Conservation (phyloP, 2,888 invertebrate genomes). For the Ophion costatus region DNA sequence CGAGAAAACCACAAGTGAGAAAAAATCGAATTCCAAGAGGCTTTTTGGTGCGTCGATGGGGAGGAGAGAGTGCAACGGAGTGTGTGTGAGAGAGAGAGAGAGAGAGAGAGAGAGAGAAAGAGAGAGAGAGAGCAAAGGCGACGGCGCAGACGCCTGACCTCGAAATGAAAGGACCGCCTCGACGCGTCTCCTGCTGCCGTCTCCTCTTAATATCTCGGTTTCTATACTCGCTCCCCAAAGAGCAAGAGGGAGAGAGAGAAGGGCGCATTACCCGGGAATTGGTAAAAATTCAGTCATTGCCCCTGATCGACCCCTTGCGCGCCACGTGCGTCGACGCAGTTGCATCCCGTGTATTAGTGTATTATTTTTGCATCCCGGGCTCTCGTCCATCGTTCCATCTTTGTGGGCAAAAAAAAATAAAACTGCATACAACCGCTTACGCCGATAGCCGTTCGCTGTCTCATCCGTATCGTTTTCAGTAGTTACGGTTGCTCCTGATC, state of each 20-base stretch:
- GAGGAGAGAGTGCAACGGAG: conserved; percentile 36
- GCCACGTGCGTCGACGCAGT: conserved; percentile 60
- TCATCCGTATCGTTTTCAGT: not conserved
- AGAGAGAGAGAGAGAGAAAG: conserved; percentile 28
- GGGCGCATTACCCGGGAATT: conserved; percentile 44
- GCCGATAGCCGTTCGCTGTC: not conserved
- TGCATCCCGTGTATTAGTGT: conserved; percentile 43
- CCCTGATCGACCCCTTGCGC: conserved; percentile 58
- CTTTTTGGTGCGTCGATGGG: conserved; percentile 55
- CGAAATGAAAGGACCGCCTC: conserved; percentile 68
- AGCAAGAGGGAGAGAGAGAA: not conserved
- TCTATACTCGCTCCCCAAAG: conserved; percentile 32
- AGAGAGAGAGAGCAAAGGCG: conserved; percentile 37
- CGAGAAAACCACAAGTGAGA: conserved; percentile 4
- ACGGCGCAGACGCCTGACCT: conserved; percentile 70
- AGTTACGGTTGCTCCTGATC: not conserved
- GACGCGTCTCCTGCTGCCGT: conserved; percentile 62
- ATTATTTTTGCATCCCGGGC: conserved; percentile 24
- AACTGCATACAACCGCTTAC: not conserved
- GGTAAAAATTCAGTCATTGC: conserved; percentile 65
- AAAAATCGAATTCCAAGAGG: conserved; percentile 56
- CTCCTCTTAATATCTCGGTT: conserved; percentile 49
- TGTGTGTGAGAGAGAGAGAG: conserved; percentile 2
- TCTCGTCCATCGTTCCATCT: not conserved
- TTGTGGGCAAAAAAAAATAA: not conserved